A percentile compares a stretch with the other conserved stretches of the same genome.
These are phyloP conservation scores for Mycalesis mineus DNA, from an alignment of 2,888 invertebrate species.

Conservation along the genomic window DNA sequence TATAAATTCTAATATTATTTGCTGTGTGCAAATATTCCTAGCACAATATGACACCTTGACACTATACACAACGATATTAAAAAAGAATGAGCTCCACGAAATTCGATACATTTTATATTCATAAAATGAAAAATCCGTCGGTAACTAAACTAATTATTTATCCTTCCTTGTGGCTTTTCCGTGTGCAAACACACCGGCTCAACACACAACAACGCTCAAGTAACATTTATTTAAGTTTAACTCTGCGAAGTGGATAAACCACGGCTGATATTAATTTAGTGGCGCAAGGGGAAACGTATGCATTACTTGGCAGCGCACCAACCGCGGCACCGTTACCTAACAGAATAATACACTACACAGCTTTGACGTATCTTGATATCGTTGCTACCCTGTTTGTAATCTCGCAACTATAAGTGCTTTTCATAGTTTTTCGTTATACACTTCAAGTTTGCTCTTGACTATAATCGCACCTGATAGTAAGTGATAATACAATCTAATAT, in stretches of 20 bases:
- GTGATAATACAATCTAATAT: too few species aligned
- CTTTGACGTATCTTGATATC: not conserved
- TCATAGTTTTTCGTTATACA: too few species aligned
- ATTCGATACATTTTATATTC: too few species aligned
- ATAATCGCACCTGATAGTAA: too few species aligned
- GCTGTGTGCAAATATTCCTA: too few species aligned
- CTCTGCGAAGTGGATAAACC: slow-evolving; percentile 3
- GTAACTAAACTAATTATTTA: not conserved
- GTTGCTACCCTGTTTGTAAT: not conserved
- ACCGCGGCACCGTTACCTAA: slow-evolving; percentile 28
- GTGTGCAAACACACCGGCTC: not conserved
- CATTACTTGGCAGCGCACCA: slow-evolving; percentile 62
- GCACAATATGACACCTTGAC: too few species aligned
- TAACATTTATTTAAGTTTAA: slow-evolving; percentile 2
- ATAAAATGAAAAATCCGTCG: too few species aligned
- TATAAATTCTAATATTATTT: too few species aligned
- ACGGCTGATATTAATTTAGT: slow-evolving; percentile 66
- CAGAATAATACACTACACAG: not conserved
- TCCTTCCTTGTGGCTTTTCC: not conserved
- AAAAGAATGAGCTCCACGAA: too few species aligned
- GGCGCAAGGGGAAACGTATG: slow-evolving; percentile 59
- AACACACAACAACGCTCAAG: not conserved
- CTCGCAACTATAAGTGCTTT: too few species aligned
- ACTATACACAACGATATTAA: too few species aligned
- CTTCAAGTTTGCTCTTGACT: too few species aligned